Percentiles rank a stretch among this genome's conserved stretches.
Conservation (phyloP, 2,113 vertebrate species). For the Atrichornis clamosus region DNA sequence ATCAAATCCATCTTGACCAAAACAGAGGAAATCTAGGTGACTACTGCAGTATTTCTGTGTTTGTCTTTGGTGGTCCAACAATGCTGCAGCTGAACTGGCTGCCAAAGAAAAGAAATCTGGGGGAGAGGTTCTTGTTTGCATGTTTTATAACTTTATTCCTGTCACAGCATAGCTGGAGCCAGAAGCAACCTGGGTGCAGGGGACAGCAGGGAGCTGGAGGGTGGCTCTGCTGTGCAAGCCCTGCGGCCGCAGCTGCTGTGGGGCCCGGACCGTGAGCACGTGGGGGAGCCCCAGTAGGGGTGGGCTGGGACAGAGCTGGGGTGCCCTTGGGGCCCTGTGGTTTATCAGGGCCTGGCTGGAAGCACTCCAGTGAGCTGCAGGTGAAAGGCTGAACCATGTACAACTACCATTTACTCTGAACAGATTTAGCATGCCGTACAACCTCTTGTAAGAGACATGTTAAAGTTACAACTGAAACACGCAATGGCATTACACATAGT, state of each 20-base stretch:
- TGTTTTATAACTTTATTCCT: not conserved
- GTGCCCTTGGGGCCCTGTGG: accelerated
- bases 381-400: not conserved
- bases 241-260: not conserved
- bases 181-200: not conserved
- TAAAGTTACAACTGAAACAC: not conserved
- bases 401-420: not conserved
- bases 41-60: not conserved
- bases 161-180: not conserved
- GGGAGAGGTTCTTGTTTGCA: not conserved
- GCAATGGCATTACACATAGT: not conserved
- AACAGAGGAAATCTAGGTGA: not conserved
- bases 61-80: not conserved
- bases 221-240: accelerated
- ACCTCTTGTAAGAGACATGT: not conserved
- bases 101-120: not conserved
- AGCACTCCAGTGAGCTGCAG: not conserved
- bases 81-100: not conserved
- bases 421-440: not conserved
- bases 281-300: accelerated
- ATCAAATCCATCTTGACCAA: not conserved
- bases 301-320: not conserved
- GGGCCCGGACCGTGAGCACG: accelerated
- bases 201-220: not conserved
- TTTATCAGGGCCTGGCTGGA: not conserved